These are phyloP conservation scores for Mesocentrotus franciscanus DNA, from an alignment of 53 echinoderm and acorn worm genomes.

Conservation along the genomic window DNA sequence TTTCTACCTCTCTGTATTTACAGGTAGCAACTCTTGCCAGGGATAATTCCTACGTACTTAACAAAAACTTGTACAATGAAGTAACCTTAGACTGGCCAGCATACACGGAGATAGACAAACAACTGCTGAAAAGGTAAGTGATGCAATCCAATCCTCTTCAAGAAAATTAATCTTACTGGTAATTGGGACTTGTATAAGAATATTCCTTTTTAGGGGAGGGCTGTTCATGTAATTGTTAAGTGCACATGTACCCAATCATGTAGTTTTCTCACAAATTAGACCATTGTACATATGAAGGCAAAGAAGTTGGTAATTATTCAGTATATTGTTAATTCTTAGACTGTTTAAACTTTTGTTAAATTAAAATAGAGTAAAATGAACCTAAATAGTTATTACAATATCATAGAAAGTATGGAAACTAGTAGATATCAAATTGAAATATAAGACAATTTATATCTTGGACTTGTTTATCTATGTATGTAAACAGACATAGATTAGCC, in stretches of 20 bases:
- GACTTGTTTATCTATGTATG: neutral
- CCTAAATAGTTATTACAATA: neutral
- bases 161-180: neutral
- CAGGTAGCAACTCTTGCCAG: constrained; percentile 91
- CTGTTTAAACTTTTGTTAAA: no score
- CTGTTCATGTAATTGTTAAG: no score
- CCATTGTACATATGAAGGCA: no score
- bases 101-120: constrained; percentile 82
- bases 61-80: constrained; percentile 90
- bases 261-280: no score
- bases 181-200: neutral
- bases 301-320: no score
- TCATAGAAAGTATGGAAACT: neutral
- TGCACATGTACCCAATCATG: no score
- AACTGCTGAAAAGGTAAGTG: constrained; percentile 80
- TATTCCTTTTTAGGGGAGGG: no score
- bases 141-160: neutral
- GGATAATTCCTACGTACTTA: constrained; percentile 81
- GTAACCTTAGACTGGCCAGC: constrained; percentile 91
- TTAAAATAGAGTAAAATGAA: no score
- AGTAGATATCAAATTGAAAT: neutral
- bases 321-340: no score
- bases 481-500: neutral
- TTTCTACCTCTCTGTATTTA: no score
- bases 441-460: neutral